Evolutionary conservation across 2,797 vertebrate genomes (phyloP).

Genomic region (Jordanella pulchra): DNA sequence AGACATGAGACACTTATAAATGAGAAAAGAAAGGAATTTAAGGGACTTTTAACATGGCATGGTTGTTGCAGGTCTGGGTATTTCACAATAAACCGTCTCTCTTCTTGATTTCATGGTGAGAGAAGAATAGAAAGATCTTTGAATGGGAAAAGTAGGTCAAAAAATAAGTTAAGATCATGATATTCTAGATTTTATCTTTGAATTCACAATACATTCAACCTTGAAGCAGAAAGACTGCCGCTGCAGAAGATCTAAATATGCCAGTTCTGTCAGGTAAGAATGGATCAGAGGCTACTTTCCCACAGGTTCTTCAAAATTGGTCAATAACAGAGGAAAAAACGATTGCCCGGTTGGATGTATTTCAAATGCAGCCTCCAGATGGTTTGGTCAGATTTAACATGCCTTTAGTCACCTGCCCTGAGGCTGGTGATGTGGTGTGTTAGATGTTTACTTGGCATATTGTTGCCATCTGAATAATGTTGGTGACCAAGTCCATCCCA

Average conservation of each 20-base stretch:
- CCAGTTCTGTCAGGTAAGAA: too few relatives aligned
- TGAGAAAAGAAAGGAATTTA: not conserved
- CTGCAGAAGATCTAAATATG: too few relatives aligned
- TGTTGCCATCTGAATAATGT: not conserved
- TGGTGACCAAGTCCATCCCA: not conserved
- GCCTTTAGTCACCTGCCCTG: too few relatives aligned
- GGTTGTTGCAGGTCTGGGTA: not conserved
- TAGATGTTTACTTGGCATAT: not conserved
- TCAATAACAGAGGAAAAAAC: too few relatives aligned
- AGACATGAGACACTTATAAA: not conserved
- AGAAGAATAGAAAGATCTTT: not conserved
- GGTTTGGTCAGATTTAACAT: too few relatives aligned
- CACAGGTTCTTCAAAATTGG: too few relatives aligned
- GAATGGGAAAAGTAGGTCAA: too few relatives aligned
- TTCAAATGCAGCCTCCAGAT: not conserved
- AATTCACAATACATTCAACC: too few relatives aligned
- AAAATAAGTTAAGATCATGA: too few relatives aligned
- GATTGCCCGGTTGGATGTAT: not conserved
- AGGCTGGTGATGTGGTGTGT: not conserved
- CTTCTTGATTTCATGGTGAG: not conserved
- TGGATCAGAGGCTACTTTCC: too few relatives aligned
- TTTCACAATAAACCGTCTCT: not conserved
- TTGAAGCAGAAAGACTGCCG: too few relatives aligned
- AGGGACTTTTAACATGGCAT: not conserved
- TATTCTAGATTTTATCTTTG: too few relatives aligned